Evolutionary conservation across 2,797 vertebrate genomes (phyloP), one percentile per base, ranked within the genome.

Genomic region (Chromobotia macracanthus): DNA sequence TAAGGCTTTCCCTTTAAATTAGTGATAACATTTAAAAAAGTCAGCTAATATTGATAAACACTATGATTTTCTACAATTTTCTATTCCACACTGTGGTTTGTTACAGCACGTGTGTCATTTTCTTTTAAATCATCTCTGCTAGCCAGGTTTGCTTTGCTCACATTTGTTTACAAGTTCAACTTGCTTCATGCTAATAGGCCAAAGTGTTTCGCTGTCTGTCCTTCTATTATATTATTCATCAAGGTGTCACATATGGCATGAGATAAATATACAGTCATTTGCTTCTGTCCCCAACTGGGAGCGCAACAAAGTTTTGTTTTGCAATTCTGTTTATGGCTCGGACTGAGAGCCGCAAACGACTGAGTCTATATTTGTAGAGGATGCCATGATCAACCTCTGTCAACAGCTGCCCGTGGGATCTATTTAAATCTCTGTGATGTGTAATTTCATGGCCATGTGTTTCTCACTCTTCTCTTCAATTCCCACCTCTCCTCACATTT

Each of bases 391-490:
- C 89, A 89, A 87, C 87, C 64, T 18, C 90, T 90, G 89, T 91
- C 83, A 85, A 86, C 87, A 88, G 88, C 86, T 88, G 86, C 79
- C 82, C 79, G 23, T 18, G 5, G 41, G 0, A 50, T 67, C 87
- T 93, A 90, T 92, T 92, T 92, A 86, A 82, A 86, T 81, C 72
- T 3, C 82, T 72, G 55, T 53, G 84, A 88, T 89, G 86, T 91
- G 91, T 89, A 89, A 92, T 87, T 81, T 91, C 86, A 18, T 80
- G 13, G 77, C 79, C 83, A 82, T 84, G 89, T 86, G 85, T 90
- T 91, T 90, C 87, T 73, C 79, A 72, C 19, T 35, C 61, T 60
- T 68, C 28, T n/a, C 44, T 61, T 90, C 88, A 85, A 28, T 28
- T 4, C 5, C 53, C 87, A 89, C 91, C 89, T 84, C 87, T 65